These are phyloP conservation scores for Hirtodrosophila cameraria DNA, from an alignment of 2,888 invertebrate species.

Conservation along the genomic window DNA sequence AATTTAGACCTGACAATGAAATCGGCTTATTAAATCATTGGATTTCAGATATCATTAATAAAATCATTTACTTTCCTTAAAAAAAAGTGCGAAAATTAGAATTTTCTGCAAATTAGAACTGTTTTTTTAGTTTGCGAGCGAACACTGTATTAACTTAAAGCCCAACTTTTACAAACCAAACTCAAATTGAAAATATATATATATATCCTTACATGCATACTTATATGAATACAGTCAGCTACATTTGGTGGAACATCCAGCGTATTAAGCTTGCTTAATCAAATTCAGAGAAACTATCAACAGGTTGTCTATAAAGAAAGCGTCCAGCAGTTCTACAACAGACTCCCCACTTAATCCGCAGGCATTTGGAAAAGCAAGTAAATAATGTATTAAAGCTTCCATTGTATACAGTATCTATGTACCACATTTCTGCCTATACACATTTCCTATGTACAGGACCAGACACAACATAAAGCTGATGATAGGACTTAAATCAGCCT, in stretches of 20 bases:
- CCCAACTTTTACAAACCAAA: too few relatives aligned
- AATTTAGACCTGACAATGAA: too few relatives aligned
- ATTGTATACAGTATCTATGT: conserved; percentile 20
- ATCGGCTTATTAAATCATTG: too few relatives aligned
- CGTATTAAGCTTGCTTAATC: conserved; percentile 1
- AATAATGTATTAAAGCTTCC: conserved; percentile 32
- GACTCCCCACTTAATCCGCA: conserved; percentile 1
- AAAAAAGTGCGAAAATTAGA: too few relatives aligned
- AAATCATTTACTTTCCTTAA: too few relatives aligned
- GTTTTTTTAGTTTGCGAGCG: too few relatives aligned
- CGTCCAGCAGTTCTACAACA: background rate
- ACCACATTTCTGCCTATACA: conserved; percentile 65
- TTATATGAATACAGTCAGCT: too few relatives aligned
- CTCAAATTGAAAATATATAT: too few relatives aligned
- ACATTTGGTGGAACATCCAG: background rate
- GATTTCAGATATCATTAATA: too few relatives aligned
- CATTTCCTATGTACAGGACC: conserved; percentile 32
- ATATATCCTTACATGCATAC: too few relatives aligned
- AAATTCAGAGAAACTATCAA: conserved; percentile 56
- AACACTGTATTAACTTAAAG: too few relatives aligned
- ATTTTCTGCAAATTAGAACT: too few relatives aligned
- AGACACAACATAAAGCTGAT: conserved; percentile 20
- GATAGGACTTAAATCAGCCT: conserved; percentile 17
- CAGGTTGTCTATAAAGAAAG: conserved; percentile 50
- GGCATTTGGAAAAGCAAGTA: conserved; percentile 20